Base-by-base conservation (phyloP, 2,888 invertebrate genomes). In the Meliscaeva auricollis region DNA sequence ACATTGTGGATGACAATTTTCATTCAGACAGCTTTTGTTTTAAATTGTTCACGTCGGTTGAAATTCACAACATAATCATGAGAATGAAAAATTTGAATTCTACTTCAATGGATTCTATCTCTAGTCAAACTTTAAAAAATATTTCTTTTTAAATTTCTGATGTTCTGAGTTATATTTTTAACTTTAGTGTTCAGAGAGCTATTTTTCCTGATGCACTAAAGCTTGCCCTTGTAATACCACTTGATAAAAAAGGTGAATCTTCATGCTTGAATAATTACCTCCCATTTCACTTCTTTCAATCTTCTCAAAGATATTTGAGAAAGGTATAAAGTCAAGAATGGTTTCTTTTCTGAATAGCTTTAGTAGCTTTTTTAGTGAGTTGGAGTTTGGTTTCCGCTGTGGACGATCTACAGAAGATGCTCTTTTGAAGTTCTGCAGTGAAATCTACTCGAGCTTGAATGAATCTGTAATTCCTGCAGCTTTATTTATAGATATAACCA, bases 181-280 rank as follows among this genome's bases (percentile, higher is more conserved):
- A 70, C 32, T 30, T 44, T 6, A 68, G 56, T 41, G 32, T 76
- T 15, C 48, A 68, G 13, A 38, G 22, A 11, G 48, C 38, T 26
- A n/a, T 76, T 38, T 68, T 76, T 58, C 68, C 76, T 5, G 41
- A 68, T 35, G 46, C 38, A 7, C 35, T 76, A 30, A 77, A 69
- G 22, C 32, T 35, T 11, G 50, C 48, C 5, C 22, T 50, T 15
- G 52, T 62, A 30, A 26, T 60, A 35, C 69, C 69, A 11, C 22
- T 69, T 7, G 30, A 62, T 26, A 52, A 77, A 60, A 77, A 62
- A 17, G 62, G 60, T 13, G 60, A 69, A 3, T 26, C 26, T 9
- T 32, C 15, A n/a, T 8, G 8, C 8, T 4, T 66, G 0, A 66
- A 66, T 13, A 58, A 76, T 38, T 66, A 66, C n/a, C 46, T 5